Evolutionary conservation across 2,888 invertebrate genomes (phyloP), one percentile per base, ranked within the genome.

Genomic region (Eristalis arbustorum): DNA sequence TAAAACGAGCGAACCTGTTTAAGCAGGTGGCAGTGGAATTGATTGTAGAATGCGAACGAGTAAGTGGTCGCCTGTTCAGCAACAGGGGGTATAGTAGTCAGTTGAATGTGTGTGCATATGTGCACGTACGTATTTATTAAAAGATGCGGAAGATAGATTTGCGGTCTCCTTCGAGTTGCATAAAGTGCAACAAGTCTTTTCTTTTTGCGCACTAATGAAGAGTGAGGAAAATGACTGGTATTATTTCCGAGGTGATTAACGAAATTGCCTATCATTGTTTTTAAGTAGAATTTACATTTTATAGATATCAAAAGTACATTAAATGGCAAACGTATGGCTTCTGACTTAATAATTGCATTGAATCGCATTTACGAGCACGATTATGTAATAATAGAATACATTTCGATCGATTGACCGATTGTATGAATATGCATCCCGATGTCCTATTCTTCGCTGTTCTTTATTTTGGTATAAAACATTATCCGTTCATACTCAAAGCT

Each of bases 101-200:
- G 49, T 49, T 49, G 49, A 18, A 49, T 5, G 49, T 49, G 18
- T 18, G 49, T 49, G 8, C 18, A 18, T 18, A 18, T 18, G n/a
- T 49, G 18, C n/a, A 49, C n/a, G 49, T 49, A 18, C 18, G 49
- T 49, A 74, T 78, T 37, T 22, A 22, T 62, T 49, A 34, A 25
- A 11, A 57, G 71, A 84, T 84, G 84, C 71, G 74, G 74, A 84
- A 84, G 83, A 78, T 49, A 64, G 28, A 56, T 57, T 68, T 63
- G 61, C 31, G 13, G 23, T 6, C 73, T 68, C 73, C 22, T 56
- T 31, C 64, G 69, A 23, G 42, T 74, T 78, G 34, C 69, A 69
- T 61, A 77, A 73, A 11, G 13, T 61, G 66, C 57, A 59, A 68
- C 49, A 49, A 49, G 49, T 49, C 18, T n/a, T 14, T 42, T 42